These are phyloP conservation scores for Thinocorus orbignyianus DNA, from an alignment of 2,113 vertebrate species.

Conservation along the genomic window DNA sequence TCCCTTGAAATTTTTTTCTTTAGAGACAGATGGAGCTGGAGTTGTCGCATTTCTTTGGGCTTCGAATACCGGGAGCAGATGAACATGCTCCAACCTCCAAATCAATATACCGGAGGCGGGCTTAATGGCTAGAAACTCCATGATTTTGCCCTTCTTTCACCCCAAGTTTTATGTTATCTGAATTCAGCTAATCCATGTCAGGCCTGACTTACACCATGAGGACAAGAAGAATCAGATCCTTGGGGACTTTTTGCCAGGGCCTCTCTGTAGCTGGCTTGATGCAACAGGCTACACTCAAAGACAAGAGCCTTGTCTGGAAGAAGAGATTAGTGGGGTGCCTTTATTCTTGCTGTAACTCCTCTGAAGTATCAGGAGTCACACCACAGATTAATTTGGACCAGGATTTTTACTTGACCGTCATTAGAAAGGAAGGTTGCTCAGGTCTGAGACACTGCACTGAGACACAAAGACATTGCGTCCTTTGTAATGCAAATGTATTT, in stretches of 20 bases:
- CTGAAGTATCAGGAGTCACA: constrained; percentile 10
- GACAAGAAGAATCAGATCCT: background rate
- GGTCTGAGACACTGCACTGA: background rate
- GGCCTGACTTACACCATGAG: background rate
- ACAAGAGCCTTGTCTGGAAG: background rate
- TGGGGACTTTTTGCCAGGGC: background rate
- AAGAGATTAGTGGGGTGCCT: background rate
- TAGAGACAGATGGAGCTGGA: background rate
- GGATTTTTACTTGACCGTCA: background rate
- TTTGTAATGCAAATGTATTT: constrained; percentile 64
- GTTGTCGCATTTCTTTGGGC: background rate
- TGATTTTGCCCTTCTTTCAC: background rate
- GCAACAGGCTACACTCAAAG: background rate
- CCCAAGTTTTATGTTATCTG: background rate
- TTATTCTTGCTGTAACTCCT: constrained; percentile 3
- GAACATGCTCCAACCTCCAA: background rate
- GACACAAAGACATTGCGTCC: constrained; percentile 23
- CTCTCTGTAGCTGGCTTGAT: background rate
- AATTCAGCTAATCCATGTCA: background rate
- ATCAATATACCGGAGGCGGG: background rate
- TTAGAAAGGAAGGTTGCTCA: constrained; percentile 40
- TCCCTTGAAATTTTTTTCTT: background rate
- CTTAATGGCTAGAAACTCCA: background rate
- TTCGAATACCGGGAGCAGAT: background rate
- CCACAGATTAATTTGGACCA: background rate